Conservation (phyloP, 2,797 vertebrate species). For the Galagoides demidoff region DNA sequence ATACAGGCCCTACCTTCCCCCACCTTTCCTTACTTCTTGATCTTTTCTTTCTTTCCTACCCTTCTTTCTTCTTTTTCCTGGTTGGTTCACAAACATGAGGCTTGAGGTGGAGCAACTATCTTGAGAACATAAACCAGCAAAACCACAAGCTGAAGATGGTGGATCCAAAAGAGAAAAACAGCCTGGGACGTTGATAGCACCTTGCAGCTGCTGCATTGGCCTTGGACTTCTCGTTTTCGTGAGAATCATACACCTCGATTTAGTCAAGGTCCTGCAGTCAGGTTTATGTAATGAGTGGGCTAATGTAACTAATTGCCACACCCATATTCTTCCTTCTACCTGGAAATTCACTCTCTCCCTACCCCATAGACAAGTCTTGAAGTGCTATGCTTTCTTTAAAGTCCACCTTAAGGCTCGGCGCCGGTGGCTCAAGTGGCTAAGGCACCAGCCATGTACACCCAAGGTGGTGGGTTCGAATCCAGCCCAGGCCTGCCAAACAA, state of each 20-base stretch:
- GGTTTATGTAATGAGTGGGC: background rate
- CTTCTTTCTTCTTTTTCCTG: background rate
- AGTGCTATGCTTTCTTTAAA: slow-evolving; percentile 28
- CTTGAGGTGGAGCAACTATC: background rate
- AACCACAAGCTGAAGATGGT: background rate
- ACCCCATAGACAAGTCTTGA: background rate
- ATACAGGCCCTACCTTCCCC: background rate
- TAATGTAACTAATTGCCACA: background rate
- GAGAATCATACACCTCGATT: background rate
- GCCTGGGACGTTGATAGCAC: background rate
- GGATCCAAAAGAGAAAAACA: background rate
- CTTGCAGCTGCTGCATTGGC: background rate
- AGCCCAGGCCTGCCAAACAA: too few species aligned
- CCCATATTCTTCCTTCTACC: background rate
- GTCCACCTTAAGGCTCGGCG: background rate
- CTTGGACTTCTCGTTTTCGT: background rate
- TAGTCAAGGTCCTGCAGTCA: background rate
- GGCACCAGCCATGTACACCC: too few species aligned
- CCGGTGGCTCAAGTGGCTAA: too few species aligned
- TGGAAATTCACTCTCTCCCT: background rate
- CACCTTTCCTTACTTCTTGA: background rate
- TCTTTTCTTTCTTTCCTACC: background rate
- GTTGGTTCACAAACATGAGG: background rate
- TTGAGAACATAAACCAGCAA: background rate
- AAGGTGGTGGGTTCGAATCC: too few species aligned